Base-by-base conservation (phyloP, 2,888 invertebrate species). In the Plagodis dolabraria region DNA sequence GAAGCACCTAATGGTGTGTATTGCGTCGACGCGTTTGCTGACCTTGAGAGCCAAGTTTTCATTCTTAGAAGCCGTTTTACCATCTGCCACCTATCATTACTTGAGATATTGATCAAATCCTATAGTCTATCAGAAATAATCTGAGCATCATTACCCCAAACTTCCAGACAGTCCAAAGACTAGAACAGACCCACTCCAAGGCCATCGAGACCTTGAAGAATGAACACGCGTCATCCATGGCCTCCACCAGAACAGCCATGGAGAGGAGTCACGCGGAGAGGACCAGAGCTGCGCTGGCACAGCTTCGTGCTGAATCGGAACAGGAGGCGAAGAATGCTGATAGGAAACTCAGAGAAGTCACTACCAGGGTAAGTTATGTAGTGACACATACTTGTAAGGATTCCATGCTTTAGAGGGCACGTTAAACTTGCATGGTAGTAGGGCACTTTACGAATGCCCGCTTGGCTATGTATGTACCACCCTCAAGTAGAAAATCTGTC, bases 211-310 rank as follows among this genome's bases (percentile, higher is more conserved):
- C 76, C 0, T 71, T 87, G 0, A 81, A 80, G 10, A 67, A 82
- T 0, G 87, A 88, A 33, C 83, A 85, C 10, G 60, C 73, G 0
- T 67, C 81, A 0, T 62, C 72, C 0, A 72, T 83, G 0, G 85
- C 86, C 2, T 59, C 76, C 5, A 71, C 84, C 0, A 77, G 89
- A 1, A 73, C 84, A 0, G 65, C 80, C 0, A 56, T 86, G 0
- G 91, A 92, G 70, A 73, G 91, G 0, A 68, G 76, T 0, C 84
- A 87, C 64, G 92, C 89, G 0, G 91, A 89, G 62, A 74, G 89
- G 1, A 89, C 86, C 5, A 72, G 90, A 6, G 67, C 77, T 0
- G 89, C 92, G 6, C 75, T 92, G 1, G 80, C 83, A 0, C 86
- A 88, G 64, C 77, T 91, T 1, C 50, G 91, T 0, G 80, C 79